Conservation (phyloP, 2,797 vertebrate species). For the Linurgus olivaceus region DNA sequence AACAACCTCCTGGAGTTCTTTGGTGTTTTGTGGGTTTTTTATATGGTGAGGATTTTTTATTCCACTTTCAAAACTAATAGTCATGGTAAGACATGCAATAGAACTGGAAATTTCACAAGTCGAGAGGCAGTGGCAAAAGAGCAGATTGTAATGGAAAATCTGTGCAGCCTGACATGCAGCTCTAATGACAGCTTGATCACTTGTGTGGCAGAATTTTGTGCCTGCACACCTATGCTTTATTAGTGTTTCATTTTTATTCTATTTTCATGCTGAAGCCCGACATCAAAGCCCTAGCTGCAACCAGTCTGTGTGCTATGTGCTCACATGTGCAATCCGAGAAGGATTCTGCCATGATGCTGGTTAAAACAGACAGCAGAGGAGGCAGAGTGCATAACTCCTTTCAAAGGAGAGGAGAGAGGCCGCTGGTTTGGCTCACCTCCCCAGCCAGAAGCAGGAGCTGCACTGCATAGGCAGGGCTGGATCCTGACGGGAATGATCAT, state of each 20-base stretch:
- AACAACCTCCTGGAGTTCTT: not conserved
- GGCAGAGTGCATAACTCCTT: not conserved
- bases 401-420: not conserved
- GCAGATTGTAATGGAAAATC: not conserved
- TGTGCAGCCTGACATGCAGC: not conserved
- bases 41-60: not conserved
- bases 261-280: not conserved
- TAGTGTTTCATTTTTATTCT: not conserved
- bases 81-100: not conserved
- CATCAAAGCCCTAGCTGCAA: not conserved
- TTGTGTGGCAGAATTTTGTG: not conserved
- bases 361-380: not conserved
- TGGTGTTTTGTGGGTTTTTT: not conserved
- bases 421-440: not conserved
- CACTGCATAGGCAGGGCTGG: accelerated
- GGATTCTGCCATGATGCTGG: not conserved
- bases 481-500: not conserved
- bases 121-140: not conserved
- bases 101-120: not conserved
- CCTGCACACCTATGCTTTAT: not conserved
- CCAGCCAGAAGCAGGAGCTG: not conserved
- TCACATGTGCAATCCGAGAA: not conserved
- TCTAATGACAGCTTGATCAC: not conserved
- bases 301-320: not conserved
- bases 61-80: not conserved